Conservation (phyloP, 1,140 invertebrate species). For the Conus betulinus region DNA sequence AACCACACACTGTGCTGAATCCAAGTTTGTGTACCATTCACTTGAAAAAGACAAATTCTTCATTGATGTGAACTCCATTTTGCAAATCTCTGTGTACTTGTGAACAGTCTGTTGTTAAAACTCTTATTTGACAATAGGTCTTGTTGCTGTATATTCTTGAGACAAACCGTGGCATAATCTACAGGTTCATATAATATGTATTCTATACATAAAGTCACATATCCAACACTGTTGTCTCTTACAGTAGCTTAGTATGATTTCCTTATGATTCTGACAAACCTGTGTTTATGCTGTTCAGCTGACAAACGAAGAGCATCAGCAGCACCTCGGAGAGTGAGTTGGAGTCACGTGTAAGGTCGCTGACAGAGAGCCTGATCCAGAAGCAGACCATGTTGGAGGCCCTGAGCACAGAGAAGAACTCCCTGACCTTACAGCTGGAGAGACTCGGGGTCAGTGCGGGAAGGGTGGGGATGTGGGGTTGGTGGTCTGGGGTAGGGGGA, state of each 20-base stretch:
- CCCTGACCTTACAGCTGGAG: constrained; percentile 86
- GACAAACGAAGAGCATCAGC: constrained; percentile 75
- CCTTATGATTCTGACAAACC: neutral
- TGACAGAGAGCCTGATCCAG: constrained; percentile 87
- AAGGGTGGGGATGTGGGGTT: constrained; percentile 9
- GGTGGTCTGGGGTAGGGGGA: neutral
- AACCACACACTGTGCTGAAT: too few species aligned
- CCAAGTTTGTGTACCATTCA: too few species aligned
- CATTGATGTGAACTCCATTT: too few species aligned
- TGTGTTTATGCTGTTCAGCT: constrained; percentile 66
- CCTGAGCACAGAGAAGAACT: constrained; percentile 87
- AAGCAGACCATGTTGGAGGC: constrained; percentile 88
- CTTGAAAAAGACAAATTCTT: too few species aligned
- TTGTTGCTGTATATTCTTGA: too few species aligned
- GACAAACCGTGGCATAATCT: neutral
- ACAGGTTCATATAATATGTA: neutral
- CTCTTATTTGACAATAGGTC: too few species aligned
- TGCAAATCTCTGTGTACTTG: too few species aligned
- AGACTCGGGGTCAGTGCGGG: constrained; percentile 81
- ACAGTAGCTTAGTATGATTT: neutral
- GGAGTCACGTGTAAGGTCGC: constrained; percentile 82
- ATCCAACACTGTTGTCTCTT: neutral
- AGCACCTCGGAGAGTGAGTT: constrained; percentile 80
- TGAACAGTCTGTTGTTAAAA: too few species aligned
- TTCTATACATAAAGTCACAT: neutral